Evolutionary conservation across 2,113 vertebrate genomes (phyloP), one percentile per base, ranked within the genome.

Genomic region (Balaenoptera acutorostrata): DNA sequence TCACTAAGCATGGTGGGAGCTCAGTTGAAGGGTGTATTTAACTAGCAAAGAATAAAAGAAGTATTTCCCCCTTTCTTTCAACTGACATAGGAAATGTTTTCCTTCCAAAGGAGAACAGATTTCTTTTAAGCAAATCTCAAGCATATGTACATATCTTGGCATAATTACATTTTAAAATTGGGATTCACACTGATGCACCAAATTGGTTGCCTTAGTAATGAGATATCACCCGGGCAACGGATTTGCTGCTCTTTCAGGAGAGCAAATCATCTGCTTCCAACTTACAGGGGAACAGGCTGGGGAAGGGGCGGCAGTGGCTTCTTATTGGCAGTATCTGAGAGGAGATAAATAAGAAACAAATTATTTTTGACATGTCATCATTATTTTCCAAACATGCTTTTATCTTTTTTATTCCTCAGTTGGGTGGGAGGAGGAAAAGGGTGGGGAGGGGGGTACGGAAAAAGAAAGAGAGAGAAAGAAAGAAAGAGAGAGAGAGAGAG

Each of bases 121-220:
- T 97, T 95, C 90, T 82, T 96, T 46, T 68, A 83, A 97, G 93
- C 93, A 95, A 96, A 97, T 97, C 89, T 97, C 92, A 96, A 98
- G 81, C 96, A 96, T 90, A 98, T 97, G 97, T 86, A 97, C 93
- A 90, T 97, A 96, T 97, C 93, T 96, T 96, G 96, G 96, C 95
- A 98, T 97, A 97, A 98, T 98, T 97, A 97, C 88, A 97, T 97
- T 97, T 98, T 90, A 95, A 97, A 98, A 97, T 95, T 97, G 95
- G 97, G 97, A 98, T 98, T 95, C 93, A 97, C 95, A 97, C 83
- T 91, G 96, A 98, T 96, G 96, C 82, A 93, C 96, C 90, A 97
- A 97, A 97, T 95, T 96, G 97, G 95, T 96, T 98, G 97, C 97
- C 97, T 98, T 96, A 96, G 96, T 93, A 97, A 98, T 97, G 97